Conservation (phyloP, 1,140 invertebrate genomes). For the Platorchestia sp. region DNA sequence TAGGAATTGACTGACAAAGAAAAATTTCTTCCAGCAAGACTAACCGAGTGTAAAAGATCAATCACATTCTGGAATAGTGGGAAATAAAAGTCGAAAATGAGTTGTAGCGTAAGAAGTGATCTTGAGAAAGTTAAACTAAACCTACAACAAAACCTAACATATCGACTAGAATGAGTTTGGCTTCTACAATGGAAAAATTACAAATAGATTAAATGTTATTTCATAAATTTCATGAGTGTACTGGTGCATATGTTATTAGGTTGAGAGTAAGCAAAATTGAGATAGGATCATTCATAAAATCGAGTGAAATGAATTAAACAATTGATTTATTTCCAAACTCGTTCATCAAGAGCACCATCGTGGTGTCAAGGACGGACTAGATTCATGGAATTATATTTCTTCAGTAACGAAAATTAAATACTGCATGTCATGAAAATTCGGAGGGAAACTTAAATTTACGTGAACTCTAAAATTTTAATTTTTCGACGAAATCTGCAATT, state of each 20-base stretch:
- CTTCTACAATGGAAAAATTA: background rate
- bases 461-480: background rate
- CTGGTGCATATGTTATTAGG: background rate
- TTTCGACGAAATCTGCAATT: background rate
- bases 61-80: too few species aligned
- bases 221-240: too few species aligned
- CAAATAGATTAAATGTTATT: background rate
- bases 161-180: background rate
- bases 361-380: background rate
- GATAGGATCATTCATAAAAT: background rate
- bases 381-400: background rate
- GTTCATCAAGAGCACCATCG: background rate
- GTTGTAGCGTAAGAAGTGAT: too few species aligned
- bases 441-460: background rate
- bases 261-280: background rate
- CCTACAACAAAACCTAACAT: too few species aligned
- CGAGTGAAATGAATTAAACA: background rate
- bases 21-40: too few species aligned
- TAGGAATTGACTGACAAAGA: too few species aligned
- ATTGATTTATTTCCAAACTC: background rate
- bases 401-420: background rate
- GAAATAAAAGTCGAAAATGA: too few species aligned
- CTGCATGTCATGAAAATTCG: background rate
- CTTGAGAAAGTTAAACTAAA: too few species aligned
- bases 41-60: too few species aligned